Conservation (phyloP, 2,888 invertebrate species). For the Luperina nickerlii region DNA sequence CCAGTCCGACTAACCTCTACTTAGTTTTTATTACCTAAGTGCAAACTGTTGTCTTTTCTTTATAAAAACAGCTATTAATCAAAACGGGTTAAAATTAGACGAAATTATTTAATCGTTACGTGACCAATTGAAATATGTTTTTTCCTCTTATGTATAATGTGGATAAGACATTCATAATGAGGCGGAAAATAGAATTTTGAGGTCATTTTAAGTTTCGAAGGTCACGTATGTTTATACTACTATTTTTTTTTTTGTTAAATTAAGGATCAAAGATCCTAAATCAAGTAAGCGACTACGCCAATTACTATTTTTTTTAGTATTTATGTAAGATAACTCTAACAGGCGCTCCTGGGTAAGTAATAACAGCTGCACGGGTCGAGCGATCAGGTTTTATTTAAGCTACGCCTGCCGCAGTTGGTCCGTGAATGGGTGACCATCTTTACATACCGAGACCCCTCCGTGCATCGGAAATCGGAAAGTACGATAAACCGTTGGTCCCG, state of each 20-base stretch:
- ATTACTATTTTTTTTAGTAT: background rate
- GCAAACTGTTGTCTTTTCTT: background rate
- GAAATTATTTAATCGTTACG: slow-evolving; percentile 12
- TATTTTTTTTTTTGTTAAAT: no score
- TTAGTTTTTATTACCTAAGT: slow-evolving; percentile 1
- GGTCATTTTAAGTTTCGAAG: background rate
- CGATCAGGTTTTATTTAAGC: no score
- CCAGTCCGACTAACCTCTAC: background rate
- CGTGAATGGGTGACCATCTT: no score
- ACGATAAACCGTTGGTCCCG: no score
- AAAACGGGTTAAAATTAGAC: slow-evolving; percentile 2
- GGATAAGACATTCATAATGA: slow-evolving; percentile 8
- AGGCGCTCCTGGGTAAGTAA: no score
- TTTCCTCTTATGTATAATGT: slow-evolving; percentile 5
- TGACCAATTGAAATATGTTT: slow-evolving; percentile 1
- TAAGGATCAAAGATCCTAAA: background rate
- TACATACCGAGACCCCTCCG: no score
- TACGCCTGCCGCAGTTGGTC: no score
- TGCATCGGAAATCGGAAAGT: no score
- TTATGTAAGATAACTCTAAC: no score
- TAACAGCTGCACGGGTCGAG: no score
- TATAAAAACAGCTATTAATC: background rate
- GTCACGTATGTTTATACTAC: background rate
- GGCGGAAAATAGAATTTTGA: background rate
- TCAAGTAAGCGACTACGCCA: background rate